Evolutionary conservation across 1,140 invertebrate species (phyloP).

Genomic region (Aphelinus atriplicis): DNA sequence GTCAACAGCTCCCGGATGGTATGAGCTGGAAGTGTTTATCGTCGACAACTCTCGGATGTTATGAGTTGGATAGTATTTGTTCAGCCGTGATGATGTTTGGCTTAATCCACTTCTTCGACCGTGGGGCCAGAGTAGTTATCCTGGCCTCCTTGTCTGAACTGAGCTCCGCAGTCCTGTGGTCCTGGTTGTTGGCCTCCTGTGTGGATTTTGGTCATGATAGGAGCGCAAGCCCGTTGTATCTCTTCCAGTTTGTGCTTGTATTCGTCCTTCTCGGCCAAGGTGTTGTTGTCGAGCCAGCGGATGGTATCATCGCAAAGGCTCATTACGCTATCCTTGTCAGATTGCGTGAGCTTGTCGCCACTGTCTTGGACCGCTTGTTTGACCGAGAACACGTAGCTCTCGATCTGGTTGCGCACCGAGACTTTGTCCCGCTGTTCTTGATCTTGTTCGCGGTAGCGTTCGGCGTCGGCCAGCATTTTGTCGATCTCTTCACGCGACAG

Average conservation of each 20-base stretch:
- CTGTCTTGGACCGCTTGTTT: constrained; percentile 67
- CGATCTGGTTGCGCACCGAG: constrained; percentile 74
- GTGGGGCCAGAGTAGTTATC: constrained; percentile 64
- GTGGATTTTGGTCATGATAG: constrained; percentile 82
- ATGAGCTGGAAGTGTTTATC: constrained; percentile 18
- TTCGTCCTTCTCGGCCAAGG: constrained; percentile 80
- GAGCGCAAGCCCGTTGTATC: constrained; percentile 75
- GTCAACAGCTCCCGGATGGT: constrained; percentile 20
- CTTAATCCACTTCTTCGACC: constrained; percentile 74
- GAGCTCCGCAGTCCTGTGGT: constrained; percentile 44
- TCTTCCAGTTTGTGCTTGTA: constrained; percentile 80
- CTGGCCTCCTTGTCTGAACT: constrained; percentile 40
- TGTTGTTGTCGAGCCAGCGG: constrained; percentile 72
- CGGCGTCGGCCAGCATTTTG: constrained; percentile 76
- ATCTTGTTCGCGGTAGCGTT: constrained; percentile 71
- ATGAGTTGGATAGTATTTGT: neutral
- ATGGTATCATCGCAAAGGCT: constrained; percentile 63
- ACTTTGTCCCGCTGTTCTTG: constrained; percentile 70
- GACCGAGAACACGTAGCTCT: constrained; percentile 78
- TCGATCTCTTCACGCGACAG: constrained; percentile 69
- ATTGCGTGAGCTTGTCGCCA: constrained; percentile 52
- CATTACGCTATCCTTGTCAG: constrained; percentile 54
- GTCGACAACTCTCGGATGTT: constrained; percentile 6
- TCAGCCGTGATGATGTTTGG: constrained; percentile 32
- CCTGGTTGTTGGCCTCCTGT: constrained; percentile 60